A percentile compares a stretch with the other conserved stretches of the same genome.
phyloP scores from a whole-genome alignment of 2,888 invertebrate genomes.

The Junonia oenone region DNA sequence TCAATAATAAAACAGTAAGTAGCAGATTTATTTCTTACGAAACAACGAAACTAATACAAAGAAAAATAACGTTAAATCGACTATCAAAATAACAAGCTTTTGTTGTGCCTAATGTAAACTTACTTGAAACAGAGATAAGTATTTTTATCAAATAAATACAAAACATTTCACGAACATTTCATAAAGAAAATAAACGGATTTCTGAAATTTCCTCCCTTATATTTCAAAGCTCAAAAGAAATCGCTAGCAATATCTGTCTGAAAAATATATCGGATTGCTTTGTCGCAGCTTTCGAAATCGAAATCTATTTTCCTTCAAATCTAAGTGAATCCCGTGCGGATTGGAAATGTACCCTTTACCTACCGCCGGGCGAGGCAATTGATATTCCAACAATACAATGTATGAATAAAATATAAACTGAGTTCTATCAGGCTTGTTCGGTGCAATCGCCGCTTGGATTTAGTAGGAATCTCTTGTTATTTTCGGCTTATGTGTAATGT shows the following conservation, averaged over 20 bases:
- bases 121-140: too few relatives aligned
- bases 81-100: too few relatives aligned
- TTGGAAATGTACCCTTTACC: slow-evolving; percentile 80
- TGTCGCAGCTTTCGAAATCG: slow-evolving; percentile 80
- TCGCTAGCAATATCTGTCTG: slow-evolving; percentile 80
- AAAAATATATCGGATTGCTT: slow-evolving; percentile 81
- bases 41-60: neutral
- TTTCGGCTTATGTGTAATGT: slow-evolving; percentile 37
- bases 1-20: neutral
- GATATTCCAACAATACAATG: slow-evolving; percentile 80
- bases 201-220: slow-evolving; percentile 72
- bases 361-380: slow-evolving; percentile 79
- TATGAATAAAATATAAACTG: slow-evolving; percentile 80
- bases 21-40: neutral
- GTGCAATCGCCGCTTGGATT: slow-evolving; percentile 62
- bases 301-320: slow-evolving; percentile 81
- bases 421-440: slow-evolving; percentile 71
- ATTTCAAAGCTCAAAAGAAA: slow-evolving; percentile 80
- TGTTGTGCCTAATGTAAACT: too few relatives aligned
- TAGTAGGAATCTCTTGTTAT: slow-evolving; percentile 54
- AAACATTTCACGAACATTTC: neutral
- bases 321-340: slow-evolving; percentile 80
- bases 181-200: slow-evolving; percentile 61
- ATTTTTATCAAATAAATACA: neutral
- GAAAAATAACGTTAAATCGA: too few relatives aligned